Evolutionary conservation across 2,113 vertebrate genomes (phyloP).

Genomic region (Crotophaga sulcirostris): DNA sequence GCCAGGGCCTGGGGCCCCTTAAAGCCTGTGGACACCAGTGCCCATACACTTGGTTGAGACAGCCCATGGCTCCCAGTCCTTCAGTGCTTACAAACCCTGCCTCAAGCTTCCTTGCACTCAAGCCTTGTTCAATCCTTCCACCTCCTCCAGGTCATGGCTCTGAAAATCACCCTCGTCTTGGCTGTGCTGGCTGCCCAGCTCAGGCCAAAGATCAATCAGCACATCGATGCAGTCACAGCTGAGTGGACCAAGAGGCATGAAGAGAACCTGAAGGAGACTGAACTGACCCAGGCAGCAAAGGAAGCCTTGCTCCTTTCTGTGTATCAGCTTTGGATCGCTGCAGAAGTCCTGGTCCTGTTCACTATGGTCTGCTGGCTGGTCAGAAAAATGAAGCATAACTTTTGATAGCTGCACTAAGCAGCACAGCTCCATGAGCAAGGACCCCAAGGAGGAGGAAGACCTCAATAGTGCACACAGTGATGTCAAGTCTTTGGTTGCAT

Average conservation of each 20-base stretch:
- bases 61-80: not conserved
- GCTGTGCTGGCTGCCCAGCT: not conserved
- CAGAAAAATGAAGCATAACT: too few species aligned
- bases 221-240: fast-evolving
- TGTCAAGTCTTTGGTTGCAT: not conserved
- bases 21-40: not conserved
- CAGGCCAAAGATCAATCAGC: fast-evolving
- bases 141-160: not conserved
- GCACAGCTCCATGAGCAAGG: not conserved
- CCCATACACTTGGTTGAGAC: not conserved
- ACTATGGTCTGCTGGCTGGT: too few species aligned
- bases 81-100: not conserved
- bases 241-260: not conserved
- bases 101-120: not conserved
- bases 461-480: too few species aligned
- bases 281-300: not conserved
- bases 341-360: too few species aligned
- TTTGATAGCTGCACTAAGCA: too few species aligned
- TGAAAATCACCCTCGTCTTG: not conserved
- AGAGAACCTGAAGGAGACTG: too few species aligned
- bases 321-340: too few species aligned
- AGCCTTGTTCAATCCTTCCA: not conserved
- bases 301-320: too few species aligned
- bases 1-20: not conserved
- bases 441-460: too few species aligned